Evolutionary conservation across 2,797 vertebrate genomes (phyloP).

Genomic region (Hydrolagus colliei): DNA sequence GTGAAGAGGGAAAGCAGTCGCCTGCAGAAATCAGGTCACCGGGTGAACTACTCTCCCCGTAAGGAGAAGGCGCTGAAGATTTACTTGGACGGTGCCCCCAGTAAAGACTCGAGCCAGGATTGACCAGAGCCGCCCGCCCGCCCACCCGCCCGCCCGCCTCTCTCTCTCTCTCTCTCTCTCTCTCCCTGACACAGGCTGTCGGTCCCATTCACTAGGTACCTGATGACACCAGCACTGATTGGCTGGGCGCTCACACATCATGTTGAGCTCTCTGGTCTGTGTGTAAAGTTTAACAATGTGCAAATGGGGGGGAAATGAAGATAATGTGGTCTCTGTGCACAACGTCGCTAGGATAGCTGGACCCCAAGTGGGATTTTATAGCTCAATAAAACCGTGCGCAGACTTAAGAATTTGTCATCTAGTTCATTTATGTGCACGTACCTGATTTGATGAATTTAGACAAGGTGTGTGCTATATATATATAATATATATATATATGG

Average conservation of each 20-base stretch:
- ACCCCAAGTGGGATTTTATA: constrained; percentile 61
- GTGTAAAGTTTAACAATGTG: constrained; percentile 96
- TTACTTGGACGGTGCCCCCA: constrained; percentile 90
- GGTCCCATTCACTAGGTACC: constrained; percentile 58
- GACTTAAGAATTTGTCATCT: constrained; percentile 61
- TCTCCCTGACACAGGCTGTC: constrained; percentile 58
- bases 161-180: constrained; percentile 51
- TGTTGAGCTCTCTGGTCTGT: constrained; percentile 92
- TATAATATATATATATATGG: background rate
- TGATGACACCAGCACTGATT: constrained; percentile 70
- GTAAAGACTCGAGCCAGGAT: constrained; percentile 88
- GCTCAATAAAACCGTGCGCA: constrained; percentile 70
- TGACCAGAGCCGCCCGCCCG: constrained; percentile 63
- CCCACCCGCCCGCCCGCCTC: constrained; percentile 48
- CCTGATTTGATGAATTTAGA: constrained; percentile 59
- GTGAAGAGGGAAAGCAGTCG: constrained; percentile 98
- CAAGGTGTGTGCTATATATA: background rate
- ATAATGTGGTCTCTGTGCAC: constrained; percentile 60
- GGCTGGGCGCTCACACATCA: constrained; percentile 63
- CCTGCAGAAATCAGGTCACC: constrained; percentile 94
- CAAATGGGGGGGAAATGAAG: constrained; percentile 65
- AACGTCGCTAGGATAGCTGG: constrained; percentile 63
- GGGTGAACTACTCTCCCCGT: constrained; percentile 93
- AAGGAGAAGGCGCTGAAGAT: constrained; percentile 99
- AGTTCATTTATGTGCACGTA: constrained; percentile 62